These are phyloP conservation scores for Seladonia tumulorum DNA, from an alignment of 2,888 invertebrate genomes.

Conservation along the genomic window DNA sequence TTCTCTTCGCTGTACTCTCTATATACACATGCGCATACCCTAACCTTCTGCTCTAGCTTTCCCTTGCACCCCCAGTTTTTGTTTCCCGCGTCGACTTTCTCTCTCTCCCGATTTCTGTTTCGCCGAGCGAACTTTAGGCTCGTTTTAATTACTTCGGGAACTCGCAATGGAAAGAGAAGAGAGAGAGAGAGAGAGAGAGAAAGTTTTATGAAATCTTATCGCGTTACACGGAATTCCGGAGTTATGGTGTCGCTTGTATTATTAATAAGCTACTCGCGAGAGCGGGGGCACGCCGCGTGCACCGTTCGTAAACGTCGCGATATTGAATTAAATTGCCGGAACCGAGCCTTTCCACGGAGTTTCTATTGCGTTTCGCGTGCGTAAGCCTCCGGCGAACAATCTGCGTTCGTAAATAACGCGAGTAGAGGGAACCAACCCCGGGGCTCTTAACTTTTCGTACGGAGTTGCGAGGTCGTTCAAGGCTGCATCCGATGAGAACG, in stretches of 20 bases:
- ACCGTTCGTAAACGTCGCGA: slow-evolving; percentile 18
- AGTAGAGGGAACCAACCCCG: background rate
- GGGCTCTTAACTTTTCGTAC: background rate
- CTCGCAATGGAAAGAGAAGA: background rate
- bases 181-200: background rate
- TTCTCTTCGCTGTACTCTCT: background rate
- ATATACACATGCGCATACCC: background rate
- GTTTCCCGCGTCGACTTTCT: background rate
- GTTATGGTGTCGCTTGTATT: slow-evolving; percentile 23
- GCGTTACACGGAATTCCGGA: slow-evolving; percentile 14
- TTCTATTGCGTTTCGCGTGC: slow-evolving; percentile 17
- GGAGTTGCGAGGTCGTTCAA: background rate
- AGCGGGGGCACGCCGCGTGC: background rate
- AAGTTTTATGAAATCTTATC: slow-evolving; percentile 49
- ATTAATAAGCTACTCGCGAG: slow-evolving; percentile 20
- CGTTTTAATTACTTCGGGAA: slow-evolving; percentile 15
- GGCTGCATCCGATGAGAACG: background rate
- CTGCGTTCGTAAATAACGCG: slow-evolving; percentile 16
- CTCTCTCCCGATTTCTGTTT: slow-evolving; percentile 33
- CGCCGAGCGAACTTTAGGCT: slow-evolving; percentile 17
- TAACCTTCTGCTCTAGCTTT: background rate
- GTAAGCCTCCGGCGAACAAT: slow-evolving; percentile 3
- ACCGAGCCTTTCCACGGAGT: background rate
- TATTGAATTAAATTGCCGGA: slow-evolving; percentile 11
- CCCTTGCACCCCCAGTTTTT: background rate